Conservation (phyloP, 2,113 vertebrate species). For the Upupa epops region DNA sequence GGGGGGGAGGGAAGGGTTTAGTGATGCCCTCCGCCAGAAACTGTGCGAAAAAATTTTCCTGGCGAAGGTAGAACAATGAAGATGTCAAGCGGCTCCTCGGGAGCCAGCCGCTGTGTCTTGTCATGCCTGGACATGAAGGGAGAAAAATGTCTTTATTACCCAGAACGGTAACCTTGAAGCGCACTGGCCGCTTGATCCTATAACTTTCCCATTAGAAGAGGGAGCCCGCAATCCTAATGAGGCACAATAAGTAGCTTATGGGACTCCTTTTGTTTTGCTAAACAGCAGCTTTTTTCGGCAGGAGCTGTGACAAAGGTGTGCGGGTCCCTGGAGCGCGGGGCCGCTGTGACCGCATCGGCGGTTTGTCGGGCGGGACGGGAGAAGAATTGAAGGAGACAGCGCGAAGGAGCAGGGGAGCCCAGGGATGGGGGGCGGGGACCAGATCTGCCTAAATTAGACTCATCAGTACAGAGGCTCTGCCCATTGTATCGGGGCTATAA, state of each 20-base stretch:
- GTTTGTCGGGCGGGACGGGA: slow-evolving; percentile 15
- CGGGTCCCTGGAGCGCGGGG: slow-evolving; percentile 28
- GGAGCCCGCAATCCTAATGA: slow-evolving; percentile 62
- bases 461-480: slow-evolving; percentile 60
- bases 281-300: slow-evolving; percentile 57
- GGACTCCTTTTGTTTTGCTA: slow-evolving; percentile 68
- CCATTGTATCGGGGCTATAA: slow-evolving; percentile 73
- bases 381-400: slow-evolving; percentile 21
- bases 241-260: slow-evolving; percentile 73
- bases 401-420: background rate
- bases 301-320: slow-evolving; percentile 58
- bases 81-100: slow-evolving; percentile 59
- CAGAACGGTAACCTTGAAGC: slow-evolving; percentile 53
- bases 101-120: slow-evolving; percentile 53
- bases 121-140: slow-evolving; percentile 62
- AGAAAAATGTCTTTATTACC: slow-evolving; percentile 70
- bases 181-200: slow-evolving; percentile 59
- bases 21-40: background rate
- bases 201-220: slow-evolving; percentile 63
- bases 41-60: background rate
- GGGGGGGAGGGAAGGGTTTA: background rate
- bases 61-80: slow-evolving; percentile 65
- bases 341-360: slow-evolving; percentile 21
- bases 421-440: slow-evolving; percentile 49
- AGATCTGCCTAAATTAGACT: slow-evolving; percentile 46